These are phyloP conservation scores for Sigmodon hispidus DNA, from an alignment of 2,113 vertebrate species.

Conservation along the genomic window DNA sequence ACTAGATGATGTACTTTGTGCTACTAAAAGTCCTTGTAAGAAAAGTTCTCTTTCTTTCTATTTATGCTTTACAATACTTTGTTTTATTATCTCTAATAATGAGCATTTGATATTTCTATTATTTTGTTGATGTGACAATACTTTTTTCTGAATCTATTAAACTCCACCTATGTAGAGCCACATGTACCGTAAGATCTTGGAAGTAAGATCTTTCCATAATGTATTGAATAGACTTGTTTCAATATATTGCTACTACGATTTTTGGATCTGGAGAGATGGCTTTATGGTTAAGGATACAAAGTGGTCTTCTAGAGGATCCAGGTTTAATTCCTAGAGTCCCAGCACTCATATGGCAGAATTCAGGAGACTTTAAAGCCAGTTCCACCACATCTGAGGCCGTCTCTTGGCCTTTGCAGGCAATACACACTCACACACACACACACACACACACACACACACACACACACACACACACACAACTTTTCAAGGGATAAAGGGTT, in stretches of 20 bases:
- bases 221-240: neutral
- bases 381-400: neutral
- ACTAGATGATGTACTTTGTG: neutral
- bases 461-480: neutral
- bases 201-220: neutral
- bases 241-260: neutral
- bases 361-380: neutral
- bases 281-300: neutral
- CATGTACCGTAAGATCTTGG: neutral
- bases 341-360: neutral
- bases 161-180: neutral
- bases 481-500: neutral
- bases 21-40: neutral
- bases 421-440: neutral
- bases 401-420: too few relatives aligned
- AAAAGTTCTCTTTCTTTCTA: neutral
- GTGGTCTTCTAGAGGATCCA: neutral
- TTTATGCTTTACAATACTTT: neutral
- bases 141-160: neutral
- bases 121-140: neutral
- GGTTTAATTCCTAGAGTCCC: neutral
- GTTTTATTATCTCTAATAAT: neutral
- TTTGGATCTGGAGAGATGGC: neutral
- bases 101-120: neutral
- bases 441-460: neutral